Evolutionary conservation across 2,888 invertebrate species (phyloP).

Genomic region (Rotaria sp.): DNA sequence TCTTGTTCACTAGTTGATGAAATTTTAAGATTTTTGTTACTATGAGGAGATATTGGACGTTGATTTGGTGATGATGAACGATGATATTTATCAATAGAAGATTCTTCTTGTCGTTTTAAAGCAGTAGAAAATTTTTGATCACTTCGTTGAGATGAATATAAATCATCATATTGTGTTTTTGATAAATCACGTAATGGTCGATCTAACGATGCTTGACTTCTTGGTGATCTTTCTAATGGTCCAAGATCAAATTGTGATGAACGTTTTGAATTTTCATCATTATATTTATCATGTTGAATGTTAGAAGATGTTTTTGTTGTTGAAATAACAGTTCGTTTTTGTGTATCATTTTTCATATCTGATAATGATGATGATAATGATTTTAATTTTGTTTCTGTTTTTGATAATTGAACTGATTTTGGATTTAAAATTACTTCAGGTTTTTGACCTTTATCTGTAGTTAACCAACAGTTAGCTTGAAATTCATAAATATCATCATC

Average conservation of each 20-base stretch:
- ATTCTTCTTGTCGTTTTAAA: not conserved
- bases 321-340: not conserved
- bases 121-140: no score
- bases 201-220: not conserved
- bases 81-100: not conserved
- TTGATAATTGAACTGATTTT: not conserved
- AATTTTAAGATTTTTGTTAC: not conserved
- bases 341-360: not conserved
- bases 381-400: not conserved
- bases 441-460: not conserved
- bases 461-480: not conserved
- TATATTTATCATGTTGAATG: not conserved
- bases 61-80: not conserved
- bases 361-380: not conserved
- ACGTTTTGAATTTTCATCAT: not conserved
- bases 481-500: slow-evolving; percentile 22
- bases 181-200: not conserved
- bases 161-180: not conserved
- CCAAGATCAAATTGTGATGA: not conserved
- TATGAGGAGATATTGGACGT: not conserved
- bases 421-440: not conserved
- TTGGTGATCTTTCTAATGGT: not conserved
- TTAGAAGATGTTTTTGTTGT: not conserved
- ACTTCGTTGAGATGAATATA: not conserved
- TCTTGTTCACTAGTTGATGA: not conserved